phyloP scores from a whole-genome alignment of 2,888 invertebrate genomes.

The Drosophila prolongata region DNA sequence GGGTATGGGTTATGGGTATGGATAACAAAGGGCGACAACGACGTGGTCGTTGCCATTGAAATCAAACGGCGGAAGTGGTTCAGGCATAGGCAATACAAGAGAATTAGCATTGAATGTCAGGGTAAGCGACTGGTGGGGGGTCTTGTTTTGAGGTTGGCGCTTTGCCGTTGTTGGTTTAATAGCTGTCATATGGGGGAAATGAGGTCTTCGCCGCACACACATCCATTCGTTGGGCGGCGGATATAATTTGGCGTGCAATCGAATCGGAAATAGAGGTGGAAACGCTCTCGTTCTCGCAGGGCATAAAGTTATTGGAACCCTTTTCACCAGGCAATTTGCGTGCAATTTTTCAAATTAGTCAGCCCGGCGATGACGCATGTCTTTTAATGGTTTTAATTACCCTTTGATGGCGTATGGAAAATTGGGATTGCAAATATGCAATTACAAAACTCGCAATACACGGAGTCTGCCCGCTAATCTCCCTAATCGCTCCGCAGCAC shows the following conservation, averaged over 20 bases:
- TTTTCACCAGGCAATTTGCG: constrained; percentile 28
- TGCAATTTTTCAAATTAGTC: constrained; percentile 52
- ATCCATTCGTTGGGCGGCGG: constrained; percentile 42
- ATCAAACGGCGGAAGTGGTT: constrained; percentile 74
- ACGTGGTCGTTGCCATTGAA: constrained; percentile 64
- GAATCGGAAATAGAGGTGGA: constrained; percentile 71
- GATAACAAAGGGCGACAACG: constrained; percentile 4
- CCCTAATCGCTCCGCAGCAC: constrained; percentile 22
- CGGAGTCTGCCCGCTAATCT: constrained; percentile 38
- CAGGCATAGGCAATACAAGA: constrained; percentile 40
- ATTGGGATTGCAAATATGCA: constrained; percentile 38
- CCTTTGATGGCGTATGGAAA: constrained; percentile 44
- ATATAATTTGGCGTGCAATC: constrained; percentile 69
- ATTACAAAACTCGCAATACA: constrained; percentile 15
- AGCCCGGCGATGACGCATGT: constrained; percentile 53
- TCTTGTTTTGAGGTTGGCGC: background rate
- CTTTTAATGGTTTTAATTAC: constrained; percentile 56
- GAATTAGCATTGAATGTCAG: constrained; percentile 72
- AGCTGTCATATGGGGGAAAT: constrained; percentile 59
- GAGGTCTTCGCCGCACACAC: constrained; percentile 30
- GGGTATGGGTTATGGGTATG: too few species aligned
- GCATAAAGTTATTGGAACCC: constrained; percentile 12
- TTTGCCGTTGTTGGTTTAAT: constrained; percentile 32
- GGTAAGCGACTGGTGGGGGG: constrained; percentile 12
- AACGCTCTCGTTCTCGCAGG: constrained; percentile 32